Conservation (phyloP, 2,888 invertebrate species). For the Drosophila mulleri region DNA sequence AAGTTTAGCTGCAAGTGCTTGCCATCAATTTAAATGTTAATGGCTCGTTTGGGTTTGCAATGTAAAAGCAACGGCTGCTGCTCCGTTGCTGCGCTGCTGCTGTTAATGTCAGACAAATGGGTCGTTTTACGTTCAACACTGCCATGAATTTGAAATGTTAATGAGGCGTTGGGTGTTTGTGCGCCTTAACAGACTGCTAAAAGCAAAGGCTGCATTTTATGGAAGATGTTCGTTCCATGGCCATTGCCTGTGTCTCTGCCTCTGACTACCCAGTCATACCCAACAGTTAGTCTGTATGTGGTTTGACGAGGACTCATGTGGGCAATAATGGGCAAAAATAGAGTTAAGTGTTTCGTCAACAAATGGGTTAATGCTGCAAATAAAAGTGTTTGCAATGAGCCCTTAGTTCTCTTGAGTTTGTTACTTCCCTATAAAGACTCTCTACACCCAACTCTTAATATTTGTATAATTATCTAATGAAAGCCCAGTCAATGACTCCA, state of each 20-base stretch:
- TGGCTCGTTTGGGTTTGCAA: constrained; percentile 63
- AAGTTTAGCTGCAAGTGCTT: constrained; percentile 51
- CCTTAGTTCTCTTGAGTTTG: background rate
- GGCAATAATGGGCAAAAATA: constrained; percentile 44
- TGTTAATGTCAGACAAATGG: constrained; percentile 72
- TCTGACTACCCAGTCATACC: background rate
- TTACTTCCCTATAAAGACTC: background rate
- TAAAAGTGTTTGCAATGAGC: constrained; percentile 33
- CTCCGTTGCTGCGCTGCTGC: constrained; percentile 58
- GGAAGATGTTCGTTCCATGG: constrained; percentile 25
- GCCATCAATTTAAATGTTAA: constrained; percentile 77
- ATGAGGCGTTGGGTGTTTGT: constrained; percentile 67
- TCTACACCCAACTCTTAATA: background rate
- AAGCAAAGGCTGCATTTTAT: constrained; percentile 72
- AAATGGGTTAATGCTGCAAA: constrained; percentile 47
- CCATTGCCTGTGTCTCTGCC: constrained; percentile 10
- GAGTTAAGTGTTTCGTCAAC: constrained; percentile 46
- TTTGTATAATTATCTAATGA: constrained; percentile 9
- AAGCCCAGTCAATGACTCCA: constrained; percentile 19
- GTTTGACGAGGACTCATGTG: constrained; percentile 43
- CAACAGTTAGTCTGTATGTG: constrained; percentile 41
- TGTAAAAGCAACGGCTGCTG: constrained; percentile 56
- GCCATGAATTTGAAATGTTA: constrained; percentile 74
- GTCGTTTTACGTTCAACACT: constrained; percentile 71
- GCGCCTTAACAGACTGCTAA: constrained; percentile 69